A percentile compares a stretch with the other conserved stretches of the same genome.
Conservation (phyloP, 1,140 invertebrate species). For the Parasteatoda tepidariorum region DNA sequence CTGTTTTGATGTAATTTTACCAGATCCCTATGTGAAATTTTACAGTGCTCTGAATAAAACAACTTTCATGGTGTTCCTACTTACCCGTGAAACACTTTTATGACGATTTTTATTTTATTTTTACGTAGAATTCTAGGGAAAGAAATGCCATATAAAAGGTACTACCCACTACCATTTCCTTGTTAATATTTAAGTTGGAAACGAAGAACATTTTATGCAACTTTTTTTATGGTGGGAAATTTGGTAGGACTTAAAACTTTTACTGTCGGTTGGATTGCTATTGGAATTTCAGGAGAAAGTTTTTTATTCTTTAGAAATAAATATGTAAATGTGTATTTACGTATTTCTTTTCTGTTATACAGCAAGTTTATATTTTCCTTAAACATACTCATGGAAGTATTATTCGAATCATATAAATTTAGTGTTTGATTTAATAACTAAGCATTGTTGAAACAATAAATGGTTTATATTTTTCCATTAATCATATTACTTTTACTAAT, state of each 20-base stretch:
- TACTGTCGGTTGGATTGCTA: neutral
- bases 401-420: too few relatives aligned
- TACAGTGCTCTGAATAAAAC: slow-evolving; percentile 22
- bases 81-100: slow-evolving; percentile 32
- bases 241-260: neutral
- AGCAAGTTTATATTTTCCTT: too few relatives aligned
- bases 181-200: slow-evolving; percentile 25
- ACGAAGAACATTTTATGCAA: neutral
- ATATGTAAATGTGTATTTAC: too few relatives aligned
- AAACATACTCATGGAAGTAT: too few relatives aligned
- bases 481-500: too few relatives aligned
- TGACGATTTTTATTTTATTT: slow-evolving; percentile 18
- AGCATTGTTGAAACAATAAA: too few relatives aligned
- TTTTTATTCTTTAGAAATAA: too few relatives aligned
- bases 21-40: slow-evolving; percentile 5
- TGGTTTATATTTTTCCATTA: too few relatives aligned
- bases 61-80: slow-evolving; percentile 16
- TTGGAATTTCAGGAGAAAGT: neutral
- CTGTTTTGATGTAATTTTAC: slow-evolving; percentile 10
- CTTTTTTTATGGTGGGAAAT: neutral
- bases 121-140: neutral
- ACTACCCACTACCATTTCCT: neutral
- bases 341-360: too few relatives aligned
- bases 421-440: too few relatives aligned
- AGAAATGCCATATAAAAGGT: neutral